phyloP scores from a whole-genome alignment of 1,140 invertebrate species.

The Venturia canescens region DNA sequence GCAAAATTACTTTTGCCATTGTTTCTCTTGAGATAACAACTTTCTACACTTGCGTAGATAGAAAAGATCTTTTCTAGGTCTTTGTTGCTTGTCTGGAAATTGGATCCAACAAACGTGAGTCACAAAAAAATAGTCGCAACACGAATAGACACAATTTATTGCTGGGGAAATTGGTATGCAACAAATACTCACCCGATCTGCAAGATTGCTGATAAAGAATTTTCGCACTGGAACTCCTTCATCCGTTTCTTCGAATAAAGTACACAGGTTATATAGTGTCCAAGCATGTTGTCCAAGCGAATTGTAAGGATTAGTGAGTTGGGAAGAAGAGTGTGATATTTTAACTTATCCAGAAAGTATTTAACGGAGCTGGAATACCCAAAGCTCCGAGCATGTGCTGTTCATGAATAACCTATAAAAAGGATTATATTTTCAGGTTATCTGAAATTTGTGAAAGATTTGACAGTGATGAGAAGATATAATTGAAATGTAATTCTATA shows the following conservation, averaged over 20 bases:
- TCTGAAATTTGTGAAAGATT: too few species aligned
- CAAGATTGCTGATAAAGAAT: slow-evolving; percentile 72
- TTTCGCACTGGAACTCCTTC: slow-evolving; percentile 71
- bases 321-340: too few species aligned
- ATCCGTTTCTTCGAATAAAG: slow-evolving; percentile 40
- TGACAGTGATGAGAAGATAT: too few species aligned
- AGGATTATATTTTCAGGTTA: too few species aligned
- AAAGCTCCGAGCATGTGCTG: too few species aligned
- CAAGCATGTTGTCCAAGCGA: slow-evolving; percentile 1
- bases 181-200: slow-evolving; percentile 68
- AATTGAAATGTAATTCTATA: too few species aligned
- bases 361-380: too few species aligned
- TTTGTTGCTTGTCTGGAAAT: slow-evolving; percentile 67
- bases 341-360: too few species aligned
- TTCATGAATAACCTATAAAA: too few species aligned
- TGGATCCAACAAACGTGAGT: slow-evolving; percentile 12
- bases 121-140: slow-evolving; percentile 9
- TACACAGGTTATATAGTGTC: neutral
- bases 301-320: neutral
- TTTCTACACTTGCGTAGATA: slow-evolving; percentile 68
- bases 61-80: slow-evolving; percentile 67
- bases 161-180: neutral
- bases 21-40: slow-evolving; percentile 69
- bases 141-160: neutral
- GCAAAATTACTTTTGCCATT: slow-evolving; percentile 68